Evolutionary conservation across 37 sponge, comb jelly and placozoan genomes (phyloP).

Genomic region (Dysidea cf. avara): DNA sequence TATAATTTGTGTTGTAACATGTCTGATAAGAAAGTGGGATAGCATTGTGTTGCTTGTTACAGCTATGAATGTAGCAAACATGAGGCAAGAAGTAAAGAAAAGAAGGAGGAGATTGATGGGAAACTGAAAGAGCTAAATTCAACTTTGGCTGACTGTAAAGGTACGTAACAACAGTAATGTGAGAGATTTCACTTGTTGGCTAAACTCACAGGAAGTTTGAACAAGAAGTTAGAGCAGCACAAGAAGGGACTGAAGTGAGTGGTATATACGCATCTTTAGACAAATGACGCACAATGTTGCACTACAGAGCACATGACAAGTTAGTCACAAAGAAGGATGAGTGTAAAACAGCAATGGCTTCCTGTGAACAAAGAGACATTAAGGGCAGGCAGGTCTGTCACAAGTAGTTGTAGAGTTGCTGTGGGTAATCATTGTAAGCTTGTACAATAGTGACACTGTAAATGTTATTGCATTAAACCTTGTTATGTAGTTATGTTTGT

Average conservation of each 20-base stretch:
- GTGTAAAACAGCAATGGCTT: constrained; percentile 42
- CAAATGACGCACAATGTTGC: background rate
- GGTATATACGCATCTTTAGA: background rate
- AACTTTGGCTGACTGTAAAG: background rate
- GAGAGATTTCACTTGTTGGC: background rate
- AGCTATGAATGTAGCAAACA: constrained; percentile 57
- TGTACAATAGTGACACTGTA: too few relatives aligned
- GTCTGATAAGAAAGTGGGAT: too few relatives aligned
- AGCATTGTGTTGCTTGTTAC: too few relatives aligned
- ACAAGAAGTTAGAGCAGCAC: constrained; percentile 36
- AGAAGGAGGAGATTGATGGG: constrained; percentile 57
- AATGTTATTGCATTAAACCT: too few relatives aligned
- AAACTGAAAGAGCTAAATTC: constrained; percentile 33
- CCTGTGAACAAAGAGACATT: constrained; percentile 80
- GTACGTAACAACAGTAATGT: constrained; percentile 6
- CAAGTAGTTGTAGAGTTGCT: too few relatives aligned
- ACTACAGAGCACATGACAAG: constrained; percentile 30
- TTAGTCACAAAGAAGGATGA: constrained; percentile 43
- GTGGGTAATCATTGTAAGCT: too few relatives aligned
- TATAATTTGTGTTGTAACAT: too few relatives aligned
- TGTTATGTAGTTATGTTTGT: too few relatives aligned
- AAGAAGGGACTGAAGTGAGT: constrained; percentile 49
- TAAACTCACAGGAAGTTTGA: constrained; percentile 32
- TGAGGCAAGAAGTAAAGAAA: constrained; percentile 44
- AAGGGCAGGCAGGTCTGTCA: constrained; percentile 63